Evolutionary conservation across 2,113 vertebrate species (phyloP), one percentile per base, ranked within the genome.

Genomic region (Pongo pygmaeus): DNA sequence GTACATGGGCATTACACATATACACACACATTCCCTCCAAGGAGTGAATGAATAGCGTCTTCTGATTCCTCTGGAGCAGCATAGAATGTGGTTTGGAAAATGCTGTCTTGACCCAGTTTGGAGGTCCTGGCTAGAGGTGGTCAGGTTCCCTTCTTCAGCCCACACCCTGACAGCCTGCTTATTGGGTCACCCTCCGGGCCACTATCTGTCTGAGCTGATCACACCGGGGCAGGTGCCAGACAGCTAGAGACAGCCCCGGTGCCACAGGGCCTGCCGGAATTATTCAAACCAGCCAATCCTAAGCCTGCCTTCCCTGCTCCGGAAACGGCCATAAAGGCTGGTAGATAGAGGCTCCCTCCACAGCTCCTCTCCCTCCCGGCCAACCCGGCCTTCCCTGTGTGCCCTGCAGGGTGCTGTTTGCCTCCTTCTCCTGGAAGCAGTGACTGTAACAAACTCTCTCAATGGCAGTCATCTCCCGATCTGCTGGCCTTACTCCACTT

Each of bases 11-110:
- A 10, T 7, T 25, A 5, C 10, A 38, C 8, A 7, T 20, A 2
- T 2, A 38, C 10, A 4, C 40, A 67, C 16, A 9, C 2, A 1
- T 57, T 72, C 0, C 64, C 22, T 64, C 22, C 27, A 16, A 94
- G 50, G 40, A 48, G n/a, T 78, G 12, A 77, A 61, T 50, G 8
- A 14, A 0, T 18, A 4, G 2, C 22, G 32, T 23, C 67, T 48
- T 55, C 61, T 22, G 14, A 8, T 27, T 48, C 14, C 52, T 86
- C 8, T 1, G 2, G 10, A 64, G 17, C 25, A 48, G 57, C 23
- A 32, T 2, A 0, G 10, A 14, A 22, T 16, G 43, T 32, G 6
- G 20, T n/a, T n/a, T 10, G 27, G 27, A 14, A 22, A 12, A 5
- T 48, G 35, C 14, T 17, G 35, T n/a, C 50, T 59, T 43, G 30